A percentile compares a stretch with the other conserved stretches of the same genome.
phyloP scores from a whole-genome alignment of 2,888 invertebrate genomes.

The Micoletzkya japonica region DNA sequence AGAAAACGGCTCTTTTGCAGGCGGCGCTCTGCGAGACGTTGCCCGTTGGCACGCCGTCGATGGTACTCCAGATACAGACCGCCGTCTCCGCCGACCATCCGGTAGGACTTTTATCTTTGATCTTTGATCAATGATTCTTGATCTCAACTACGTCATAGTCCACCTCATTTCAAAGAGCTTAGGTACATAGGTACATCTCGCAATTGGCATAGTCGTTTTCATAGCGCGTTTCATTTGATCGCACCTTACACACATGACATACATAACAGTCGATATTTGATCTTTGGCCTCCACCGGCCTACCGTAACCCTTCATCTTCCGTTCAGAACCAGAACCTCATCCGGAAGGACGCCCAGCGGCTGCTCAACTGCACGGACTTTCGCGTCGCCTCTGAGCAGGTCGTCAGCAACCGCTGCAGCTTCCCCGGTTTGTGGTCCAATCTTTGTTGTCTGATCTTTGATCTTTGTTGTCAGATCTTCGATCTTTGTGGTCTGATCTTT shows the following conservation, averaged over 20 bases:
- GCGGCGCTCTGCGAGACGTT: constrained; percentile 67
- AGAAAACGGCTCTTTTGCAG: too few relatives aligned
- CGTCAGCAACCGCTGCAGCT: constrained; percentile 34
- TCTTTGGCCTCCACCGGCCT: not conserved
- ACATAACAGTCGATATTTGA: too few relatives aligned
- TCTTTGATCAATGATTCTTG: too few relatives aligned
- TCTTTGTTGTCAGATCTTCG: not conserved
- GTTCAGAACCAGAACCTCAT: constrained; percentile 13
- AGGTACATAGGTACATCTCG: too few relatives aligned
- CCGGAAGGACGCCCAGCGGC: constrained; percentile 34
- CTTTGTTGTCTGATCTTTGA: not conserved
- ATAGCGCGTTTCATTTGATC: too few relatives aligned
- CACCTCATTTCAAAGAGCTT: too few relatives aligned
- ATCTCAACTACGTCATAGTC: too few relatives aligned
- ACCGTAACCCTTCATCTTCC: not conserved
- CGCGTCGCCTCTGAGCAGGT: constrained; percentile 33
- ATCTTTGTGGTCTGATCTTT: not conserved
- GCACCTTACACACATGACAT: too few relatives aligned
- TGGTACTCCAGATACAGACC: constrained; percentile 48
- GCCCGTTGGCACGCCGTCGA: constrained; percentile 63
- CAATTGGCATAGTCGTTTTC: too few relatives aligned
- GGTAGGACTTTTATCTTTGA: not conserved
- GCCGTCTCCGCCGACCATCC: constrained; percentile 34
- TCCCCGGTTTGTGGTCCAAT: constrained; percentile 31
- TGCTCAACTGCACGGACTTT: constrained; percentile 39